Conservation (phyloP, 2,797 vertebrate species). For the Rousettus madagascariensis region DNA sequence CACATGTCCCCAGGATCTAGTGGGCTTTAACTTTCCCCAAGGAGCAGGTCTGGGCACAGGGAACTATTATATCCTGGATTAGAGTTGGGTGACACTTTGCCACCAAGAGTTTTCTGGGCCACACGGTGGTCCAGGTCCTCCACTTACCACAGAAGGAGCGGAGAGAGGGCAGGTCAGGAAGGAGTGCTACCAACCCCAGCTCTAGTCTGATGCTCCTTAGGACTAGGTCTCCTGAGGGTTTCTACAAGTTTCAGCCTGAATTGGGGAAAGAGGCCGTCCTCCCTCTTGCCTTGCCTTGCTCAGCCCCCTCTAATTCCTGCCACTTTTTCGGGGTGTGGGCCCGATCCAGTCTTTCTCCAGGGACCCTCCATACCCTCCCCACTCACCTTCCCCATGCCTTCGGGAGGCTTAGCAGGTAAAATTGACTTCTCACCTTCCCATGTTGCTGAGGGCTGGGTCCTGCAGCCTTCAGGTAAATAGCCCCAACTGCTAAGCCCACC, state of each 20-base stretch:
- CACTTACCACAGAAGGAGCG: background rate
- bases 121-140: background rate
- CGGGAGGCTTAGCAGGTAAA: rapidly evolving
- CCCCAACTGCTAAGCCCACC: rapidly evolving
- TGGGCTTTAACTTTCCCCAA: background rate
- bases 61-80: background rate
- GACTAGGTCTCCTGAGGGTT: background rate
- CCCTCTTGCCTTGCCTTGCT: background rate
- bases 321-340: background rate
- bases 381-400: background rate
- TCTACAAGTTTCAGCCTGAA: background rate
- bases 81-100: background rate
- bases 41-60: background rate
- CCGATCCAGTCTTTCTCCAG: background rate
- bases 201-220: background rate
- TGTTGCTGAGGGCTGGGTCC: background rate
- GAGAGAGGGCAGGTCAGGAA: background rate
- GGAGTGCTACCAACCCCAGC: background rate
- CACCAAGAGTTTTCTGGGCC: background rate
- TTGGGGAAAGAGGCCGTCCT: background rate
- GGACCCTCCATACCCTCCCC: background rate
- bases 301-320: background rate
- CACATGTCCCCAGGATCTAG: too few species aligned
- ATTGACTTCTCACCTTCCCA: background rate
- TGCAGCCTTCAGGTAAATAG: background rate